Evolutionary conservation across 2,113 vertebrate species (phyloP).

Genomic region (Megatriorchis doriae): DNA sequence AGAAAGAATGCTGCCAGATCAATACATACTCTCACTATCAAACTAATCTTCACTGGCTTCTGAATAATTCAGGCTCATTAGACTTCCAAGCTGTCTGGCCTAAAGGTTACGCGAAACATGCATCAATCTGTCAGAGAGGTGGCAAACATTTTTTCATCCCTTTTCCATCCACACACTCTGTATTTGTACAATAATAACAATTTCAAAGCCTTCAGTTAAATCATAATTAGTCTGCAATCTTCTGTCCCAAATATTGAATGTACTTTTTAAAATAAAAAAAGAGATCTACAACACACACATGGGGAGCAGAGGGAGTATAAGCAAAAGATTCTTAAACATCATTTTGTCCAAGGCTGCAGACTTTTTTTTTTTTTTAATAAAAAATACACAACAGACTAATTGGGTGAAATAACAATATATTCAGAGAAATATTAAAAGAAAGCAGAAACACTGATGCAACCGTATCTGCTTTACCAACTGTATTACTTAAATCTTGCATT

Average conservation of each 20-base stretch:
- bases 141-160: background rate
- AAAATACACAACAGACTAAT: background rate
- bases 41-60: slow-evolving; percentile 37
- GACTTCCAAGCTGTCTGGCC: slow-evolving; percentile 30
- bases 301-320: background rate
- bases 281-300: accelerated
- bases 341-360: background rate
- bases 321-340: background rate
- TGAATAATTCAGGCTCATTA: slow-evolving; percentile 70
- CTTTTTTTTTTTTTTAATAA: background rate
- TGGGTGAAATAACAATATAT: background rate
- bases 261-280: background rate
- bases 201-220: background rate
- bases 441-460: background rate
- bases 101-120: slow-evolving; percentile 4
- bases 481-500: background rate
- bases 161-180: background rate
- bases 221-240: background rate
- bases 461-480: background rate
- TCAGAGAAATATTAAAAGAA: background rate
- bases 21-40: slow-evolving; percentile 44
- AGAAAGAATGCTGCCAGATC: slow-evolving; percentile 17
- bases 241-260: background rate
- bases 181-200: background rate
- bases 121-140: slow-evolving; percentile 8